Evolutionary conservation across 2,888 invertebrate genomes (phyloP).

Genomic region (Hemistola chrysoprasaria): DNA sequence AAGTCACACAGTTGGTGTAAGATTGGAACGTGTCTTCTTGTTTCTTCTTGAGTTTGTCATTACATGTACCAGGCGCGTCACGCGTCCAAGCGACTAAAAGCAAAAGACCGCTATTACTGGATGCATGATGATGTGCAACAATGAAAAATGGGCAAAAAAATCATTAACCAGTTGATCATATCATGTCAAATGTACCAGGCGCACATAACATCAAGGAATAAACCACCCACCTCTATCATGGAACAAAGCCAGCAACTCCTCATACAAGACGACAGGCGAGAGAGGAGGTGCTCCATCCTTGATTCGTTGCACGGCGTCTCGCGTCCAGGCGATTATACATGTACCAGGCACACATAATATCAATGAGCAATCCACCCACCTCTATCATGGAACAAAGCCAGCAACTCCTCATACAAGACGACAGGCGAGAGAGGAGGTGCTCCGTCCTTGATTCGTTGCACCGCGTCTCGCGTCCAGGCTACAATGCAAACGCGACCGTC

Average conservation of each 20-base stretch:
- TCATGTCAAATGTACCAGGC: too few relatives aligned
- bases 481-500: conserved; percentile 63
- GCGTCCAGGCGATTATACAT: conserved; percentile 54
- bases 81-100: too few relatives aligned
- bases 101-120: too few relatives aligned
- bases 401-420: conserved; percentile 62
- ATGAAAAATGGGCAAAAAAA: too few relatives aligned
- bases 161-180: too few relatives aligned
- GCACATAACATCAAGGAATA: neutral
- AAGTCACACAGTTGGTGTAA: too few relatives aligned
- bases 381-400: conserved; percentile 65
- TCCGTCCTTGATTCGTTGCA: conserved; percentile 60
- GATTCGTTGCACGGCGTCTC: conserved; percentile 57
- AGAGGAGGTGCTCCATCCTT: conserved; percentile 65
- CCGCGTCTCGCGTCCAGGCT: conserved; percentile 60
- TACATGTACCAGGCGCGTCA: too few relatives aligned
- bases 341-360: too few relatives aligned
- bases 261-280: conserved; percentile 63
- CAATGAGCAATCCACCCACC: conserved; percentile 46
- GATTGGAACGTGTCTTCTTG: too few relatives aligned
- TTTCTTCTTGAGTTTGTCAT: too few relatives aligned
- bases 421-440: conserved; percentile 66
- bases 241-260: conserved; percentile 62
- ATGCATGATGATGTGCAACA: too few relatives aligned
- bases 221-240: conserved; percentile 60